phyloP scores from a whole-genome alignment of 2,113 vertebrate species.

The Corythaixoides concolor region DNA sequence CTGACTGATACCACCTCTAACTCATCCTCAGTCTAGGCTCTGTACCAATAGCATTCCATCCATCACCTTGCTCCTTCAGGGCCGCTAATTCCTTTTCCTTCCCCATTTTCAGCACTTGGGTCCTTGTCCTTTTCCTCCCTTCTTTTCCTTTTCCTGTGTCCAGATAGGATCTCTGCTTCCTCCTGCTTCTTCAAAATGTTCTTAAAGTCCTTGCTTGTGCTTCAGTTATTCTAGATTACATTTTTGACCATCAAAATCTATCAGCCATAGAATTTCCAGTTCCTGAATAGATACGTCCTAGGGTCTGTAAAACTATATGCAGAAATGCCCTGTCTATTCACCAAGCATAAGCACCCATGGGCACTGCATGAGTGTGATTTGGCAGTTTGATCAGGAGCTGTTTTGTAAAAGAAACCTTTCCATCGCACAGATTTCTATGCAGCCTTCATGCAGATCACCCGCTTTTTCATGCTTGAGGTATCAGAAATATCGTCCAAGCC shows the following conservation, averaged over 20 bases:
- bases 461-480: background rate
- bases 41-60: background rate
- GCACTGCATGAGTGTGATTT: background rate
- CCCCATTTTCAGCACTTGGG: background rate
- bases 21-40: background rate
- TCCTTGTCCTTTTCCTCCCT: background rate
- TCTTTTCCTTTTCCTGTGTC: background rate
- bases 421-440: background rate
- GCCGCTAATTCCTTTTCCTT: background rate
- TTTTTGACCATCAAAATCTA: background rate
- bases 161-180: background rate
- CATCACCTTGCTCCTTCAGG: background rate
- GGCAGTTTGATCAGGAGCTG: background rate
- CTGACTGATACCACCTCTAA: background rate
- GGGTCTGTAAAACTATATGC: background rate
- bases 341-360: background rate
- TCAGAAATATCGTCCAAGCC: background rate
- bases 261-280: background rate
- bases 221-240: background rate
- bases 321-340: background rate
- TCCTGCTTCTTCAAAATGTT: background rate
- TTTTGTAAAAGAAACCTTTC: background rate
- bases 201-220: background rate
- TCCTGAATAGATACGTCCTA: background rate
- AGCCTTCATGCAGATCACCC: background rate